Base-by-base conservation (phyloP, 2,797 vertebrate species). In the Varecia variegata region DNA sequence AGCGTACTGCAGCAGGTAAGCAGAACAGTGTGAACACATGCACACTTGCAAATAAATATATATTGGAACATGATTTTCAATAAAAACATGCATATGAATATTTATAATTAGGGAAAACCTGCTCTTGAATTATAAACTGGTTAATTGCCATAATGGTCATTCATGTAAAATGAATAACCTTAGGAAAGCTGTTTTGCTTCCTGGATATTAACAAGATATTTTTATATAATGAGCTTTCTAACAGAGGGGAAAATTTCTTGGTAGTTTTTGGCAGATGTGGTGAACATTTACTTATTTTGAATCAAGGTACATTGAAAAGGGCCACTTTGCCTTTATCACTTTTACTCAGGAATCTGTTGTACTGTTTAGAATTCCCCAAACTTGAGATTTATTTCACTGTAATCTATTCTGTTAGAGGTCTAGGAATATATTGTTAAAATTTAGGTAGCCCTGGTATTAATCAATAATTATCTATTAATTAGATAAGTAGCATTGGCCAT, bases 121-220 rank as follows among this genome's bases (percentile, higher is more conserved):
- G 12, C 21, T 84, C 3, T 92, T 89, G 14, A 68, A 81, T 54
- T 90, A 73, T 27, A 88, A 56, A 54, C 21, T 7, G 96, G 23
- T 90, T 90, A 79, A 85, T 70, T 86, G 38, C 9, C 62, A 89
- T 93, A 90, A n/a, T 54, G 85, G 76, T 74, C 23, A 76, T 54
- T 67, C 6, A 58, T 35, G 38, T 76, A 58, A 54, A 76, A 27
- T 45, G 23, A 93, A 52, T 74, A 88, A 68, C n/a, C 67, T 58
- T 96, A 82, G n/a, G 50, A 87, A 93, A 86, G 11, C 8, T 45
- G 2, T 85, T 92, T 76, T 89, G 14, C 15, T 90, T 87, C 27
- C 38, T 86, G 70, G 4, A 45, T 88, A 85, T 88, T 12, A 88
- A 56, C 67, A 25, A 38, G 30, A 67, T 82, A 90, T 81, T 88